phyloP scores from a whole-genome alignment of 2,113 vertebrate genomes.

The Ploceus nigricollis region DNA sequence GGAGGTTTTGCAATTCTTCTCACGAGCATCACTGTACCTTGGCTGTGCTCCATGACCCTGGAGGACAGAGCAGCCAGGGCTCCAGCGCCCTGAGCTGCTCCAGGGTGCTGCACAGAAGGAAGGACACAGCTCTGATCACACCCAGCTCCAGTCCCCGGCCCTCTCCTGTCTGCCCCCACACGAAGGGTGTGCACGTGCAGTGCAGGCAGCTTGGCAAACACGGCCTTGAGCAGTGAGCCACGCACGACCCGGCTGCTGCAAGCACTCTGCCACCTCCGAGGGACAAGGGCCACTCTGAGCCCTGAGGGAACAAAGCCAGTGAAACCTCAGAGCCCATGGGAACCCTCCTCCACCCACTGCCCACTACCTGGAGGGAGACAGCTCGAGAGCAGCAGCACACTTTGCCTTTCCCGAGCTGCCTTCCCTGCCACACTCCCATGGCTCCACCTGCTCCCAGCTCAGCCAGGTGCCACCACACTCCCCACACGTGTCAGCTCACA shows the following conservation, averaged over 20 bases:
- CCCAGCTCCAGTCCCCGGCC: accelerated
- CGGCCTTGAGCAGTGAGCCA: background rate
- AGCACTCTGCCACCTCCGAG: background rate
- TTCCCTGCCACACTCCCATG: background rate
- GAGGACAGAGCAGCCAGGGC: slow-evolving; percentile 6
- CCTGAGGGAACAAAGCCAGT: accelerated
- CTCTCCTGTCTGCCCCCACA: background rate
- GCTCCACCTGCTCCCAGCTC: background rate
- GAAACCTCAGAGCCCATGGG: background rate
- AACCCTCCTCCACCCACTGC: background rate
- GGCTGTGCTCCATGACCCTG: slow-evolving; percentile 33
- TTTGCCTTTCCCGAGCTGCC: background rate
- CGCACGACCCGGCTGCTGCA: accelerated
- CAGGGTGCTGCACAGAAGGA: background rate
- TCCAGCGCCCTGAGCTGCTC: background rate
- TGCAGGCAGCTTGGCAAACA: background rate
- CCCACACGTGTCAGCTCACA: background rate
- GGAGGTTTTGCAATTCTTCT: slow-evolving; percentile 19
- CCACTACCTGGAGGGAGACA: background rate
- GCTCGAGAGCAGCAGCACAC: background rate
- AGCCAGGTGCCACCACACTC: background rate
- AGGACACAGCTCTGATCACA: background rate
- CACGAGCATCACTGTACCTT: slow-evolving; percentile 21
- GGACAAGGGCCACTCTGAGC: background rate
- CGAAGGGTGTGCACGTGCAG: accelerated